These are phyloP conservation scores for Pogoniulus pusillus DNA, from an alignment of 2,797 vertebrate species.

Conservation along the genomic window DNA sequence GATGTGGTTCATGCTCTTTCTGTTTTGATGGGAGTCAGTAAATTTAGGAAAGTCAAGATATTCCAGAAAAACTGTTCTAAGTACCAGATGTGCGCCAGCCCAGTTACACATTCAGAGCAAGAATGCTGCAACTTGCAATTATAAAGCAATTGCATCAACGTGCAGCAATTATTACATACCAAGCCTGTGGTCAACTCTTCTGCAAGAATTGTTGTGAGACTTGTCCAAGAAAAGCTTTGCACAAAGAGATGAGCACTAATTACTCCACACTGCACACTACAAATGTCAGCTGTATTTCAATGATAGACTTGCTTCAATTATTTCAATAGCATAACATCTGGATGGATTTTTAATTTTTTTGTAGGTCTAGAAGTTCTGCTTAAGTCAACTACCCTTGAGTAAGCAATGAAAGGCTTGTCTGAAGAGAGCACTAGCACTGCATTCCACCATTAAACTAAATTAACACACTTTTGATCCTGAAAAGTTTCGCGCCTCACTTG, in stretches of 20 bases:
- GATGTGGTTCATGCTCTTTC: background rate
- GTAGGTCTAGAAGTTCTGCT: background rate
- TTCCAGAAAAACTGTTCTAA: background rate
- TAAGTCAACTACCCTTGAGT: background rate
- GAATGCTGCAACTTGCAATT: background rate
- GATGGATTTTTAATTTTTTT: background rate
- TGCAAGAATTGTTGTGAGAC: background rate
- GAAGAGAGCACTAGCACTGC: background rate
- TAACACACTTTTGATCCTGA: background rate
- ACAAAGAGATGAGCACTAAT: background rate
- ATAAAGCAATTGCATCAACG: background rate
- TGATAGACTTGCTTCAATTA: background rate
- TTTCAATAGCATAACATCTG: background rate
- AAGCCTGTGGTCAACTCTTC: background rate
- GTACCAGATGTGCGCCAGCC: background rate
- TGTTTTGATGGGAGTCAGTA: background rate
- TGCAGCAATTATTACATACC: background rate
- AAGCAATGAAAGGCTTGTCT: background rate
- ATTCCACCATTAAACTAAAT: background rate
- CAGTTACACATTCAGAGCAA: background rate
- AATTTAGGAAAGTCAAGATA: background rate
- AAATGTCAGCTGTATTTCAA: constrained; percentile 7
- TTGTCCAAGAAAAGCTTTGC: background rate
- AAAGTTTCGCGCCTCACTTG: background rate
- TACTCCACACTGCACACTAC: background rate